These are phyloP conservation scores for Chionoecetes opilio DNA, from an alignment of 1,140 invertebrate genomes.

Conservation along the genomic window DNA sequence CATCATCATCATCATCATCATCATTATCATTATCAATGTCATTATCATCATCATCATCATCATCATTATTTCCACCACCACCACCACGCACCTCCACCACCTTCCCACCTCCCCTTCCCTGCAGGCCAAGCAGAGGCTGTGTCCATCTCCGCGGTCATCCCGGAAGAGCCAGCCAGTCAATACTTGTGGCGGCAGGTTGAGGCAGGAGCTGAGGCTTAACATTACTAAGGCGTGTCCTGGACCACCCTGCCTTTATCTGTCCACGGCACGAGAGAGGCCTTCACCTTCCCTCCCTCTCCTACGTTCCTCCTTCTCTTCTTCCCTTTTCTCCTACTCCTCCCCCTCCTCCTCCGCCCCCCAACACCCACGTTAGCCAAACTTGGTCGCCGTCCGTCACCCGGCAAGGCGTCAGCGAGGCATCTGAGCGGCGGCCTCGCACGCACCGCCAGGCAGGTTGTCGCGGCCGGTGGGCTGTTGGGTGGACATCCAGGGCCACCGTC, in stretches of 20 bases:
- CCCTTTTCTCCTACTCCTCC: background rate
- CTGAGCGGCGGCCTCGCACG: background rate
- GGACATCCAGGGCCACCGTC: constrained; percentile 58
- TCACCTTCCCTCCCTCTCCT: background rate
- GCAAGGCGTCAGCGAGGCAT: background rate
- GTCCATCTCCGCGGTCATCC: constrained; percentile 14
- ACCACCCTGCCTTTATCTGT: background rate
- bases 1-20: too few relatives aligned
- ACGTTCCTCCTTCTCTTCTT: background rate
- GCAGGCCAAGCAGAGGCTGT: background rate
- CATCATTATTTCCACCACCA: too few relatives aligned
- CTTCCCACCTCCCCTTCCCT: background rate
- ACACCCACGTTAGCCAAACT: background rate
- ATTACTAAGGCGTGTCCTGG: constrained; percentile 7
- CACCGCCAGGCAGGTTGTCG: constrained; percentile 46
- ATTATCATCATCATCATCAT: too few relatives aligned
- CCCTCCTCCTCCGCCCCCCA: background rate
- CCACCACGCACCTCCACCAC: background rate
- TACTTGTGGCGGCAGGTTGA: background rate
- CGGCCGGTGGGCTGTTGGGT: background rate
- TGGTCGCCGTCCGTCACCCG: constrained; percentile 34
- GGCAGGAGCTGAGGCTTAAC: background rate
- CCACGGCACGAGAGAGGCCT: constrained; percentile 10
- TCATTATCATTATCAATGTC: too few relatives aligned
- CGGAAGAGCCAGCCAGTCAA: background rate